A percentile compares a stretch with the other conserved stretches of the same genome.
phyloP scores from a whole-genome alignment of 2,113 vertebrate genomes.

The Boleophthalmus pectinirostris region DNA sequence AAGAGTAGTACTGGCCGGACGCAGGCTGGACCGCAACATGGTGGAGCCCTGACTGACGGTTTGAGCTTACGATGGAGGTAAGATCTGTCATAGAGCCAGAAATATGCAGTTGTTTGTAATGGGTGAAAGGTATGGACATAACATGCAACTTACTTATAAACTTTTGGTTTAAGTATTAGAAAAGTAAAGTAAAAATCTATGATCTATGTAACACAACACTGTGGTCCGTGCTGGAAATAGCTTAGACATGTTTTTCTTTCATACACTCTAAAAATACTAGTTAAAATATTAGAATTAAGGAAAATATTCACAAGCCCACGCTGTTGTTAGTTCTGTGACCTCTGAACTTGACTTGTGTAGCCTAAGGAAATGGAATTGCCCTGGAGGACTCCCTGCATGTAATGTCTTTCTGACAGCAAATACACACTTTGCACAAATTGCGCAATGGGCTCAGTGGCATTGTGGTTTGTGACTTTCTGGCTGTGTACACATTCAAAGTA shows the following conservation, averaged over 20 bases:
- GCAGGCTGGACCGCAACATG: slow-evolving; percentile 88
- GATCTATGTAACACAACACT: background rate
- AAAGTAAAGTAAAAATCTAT: background rate
- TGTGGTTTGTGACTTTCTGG: background rate
- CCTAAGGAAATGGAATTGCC: background rate
- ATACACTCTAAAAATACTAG: background rate
- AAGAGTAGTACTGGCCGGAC: slow-evolving; percentile 92
- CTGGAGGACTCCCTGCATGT: background rate
- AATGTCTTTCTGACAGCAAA: background rate
- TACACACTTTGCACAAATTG: background rate
- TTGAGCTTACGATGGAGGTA: slow-evolving; percentile 90
- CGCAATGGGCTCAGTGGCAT: background rate
- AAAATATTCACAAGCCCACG: background rate
- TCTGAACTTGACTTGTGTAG: background rate
- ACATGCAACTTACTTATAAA: slow-evolving; percentile 19
- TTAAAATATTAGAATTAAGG: background rate
- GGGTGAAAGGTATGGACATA: slow-evolving; percentile 35
- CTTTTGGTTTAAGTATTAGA: too few species aligned
- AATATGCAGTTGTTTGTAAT: slow-evolving; percentile 49
- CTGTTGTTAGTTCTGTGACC: background rate
- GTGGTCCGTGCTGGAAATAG: background rate
- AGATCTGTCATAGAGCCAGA: slow-evolving; percentile 87
- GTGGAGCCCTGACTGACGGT: slow-evolving; percentile 89
- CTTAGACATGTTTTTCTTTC: background rate
- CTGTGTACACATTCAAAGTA: background rate